Evolutionary conservation across 2,113 vertebrate species (phyloP), one percentile per base, ranked within the genome.

Genomic region (Cercopithecus mona): DNA sequence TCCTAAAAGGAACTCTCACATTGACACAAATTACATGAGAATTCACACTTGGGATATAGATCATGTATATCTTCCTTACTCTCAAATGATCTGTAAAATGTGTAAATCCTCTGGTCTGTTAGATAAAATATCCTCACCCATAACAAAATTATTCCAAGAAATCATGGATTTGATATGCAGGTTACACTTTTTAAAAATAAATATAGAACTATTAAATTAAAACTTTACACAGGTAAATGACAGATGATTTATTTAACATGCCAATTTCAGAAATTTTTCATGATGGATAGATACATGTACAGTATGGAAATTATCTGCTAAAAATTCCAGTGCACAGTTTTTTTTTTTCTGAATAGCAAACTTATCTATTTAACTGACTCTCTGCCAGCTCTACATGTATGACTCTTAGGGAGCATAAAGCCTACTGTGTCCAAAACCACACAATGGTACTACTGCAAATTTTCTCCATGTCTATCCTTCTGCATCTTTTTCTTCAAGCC

Each of bases 261-360:
- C 12, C 32, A 43, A 30, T 7, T 84, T 92, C 16, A 57, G 45
- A 92, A 50, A 80, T 94, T n/a, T 84, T 94, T 78, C 45, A 88
- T 48, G 35, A 48, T 66, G 2, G 18, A 66, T 43, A 79, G 38
- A 86, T 59, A 68, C 32, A 35, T 68, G 40, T 59, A 20, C 5
- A 79, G 14, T 22, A 70, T 68, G 13, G 76, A 79, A 82, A 72
- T 52, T 10, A 73, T 70, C 18, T 61, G n/a, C 10, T 83, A 52
- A 96, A 70, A 75, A 32, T 80, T 40, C 30, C 23, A 30, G 6
- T 48, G 27, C 7, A 27, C 13, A n/a, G 1, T 50, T 50, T 50
- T 50, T 48, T 3, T 48, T 50, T 48, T 48, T 79, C 30, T 80
- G 25, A 84, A 72, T 20, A 84, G 32, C 20, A 84, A 35, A 27